These are phyloP conservation scores for Pipra filicauda DNA, from an alignment of 2,113 vertebrate species.

Conservation along the genomic window DNA sequence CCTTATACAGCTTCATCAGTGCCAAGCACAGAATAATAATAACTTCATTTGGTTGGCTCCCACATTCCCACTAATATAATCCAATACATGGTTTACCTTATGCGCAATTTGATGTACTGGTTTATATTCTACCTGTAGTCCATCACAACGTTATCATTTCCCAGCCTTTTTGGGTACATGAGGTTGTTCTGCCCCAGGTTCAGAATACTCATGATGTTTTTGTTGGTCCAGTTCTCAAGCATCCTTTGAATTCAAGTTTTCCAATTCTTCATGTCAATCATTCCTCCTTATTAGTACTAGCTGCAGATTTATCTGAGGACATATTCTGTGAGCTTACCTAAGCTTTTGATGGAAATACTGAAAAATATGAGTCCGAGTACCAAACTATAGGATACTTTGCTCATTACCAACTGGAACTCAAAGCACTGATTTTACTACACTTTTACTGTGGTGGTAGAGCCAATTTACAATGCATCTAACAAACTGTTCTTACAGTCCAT, in stretches of 20 bases:
- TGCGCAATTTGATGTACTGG: not conserved
- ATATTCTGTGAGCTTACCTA: not conserved
- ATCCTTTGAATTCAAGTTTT: not conserved
- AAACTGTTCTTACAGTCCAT: not conserved
- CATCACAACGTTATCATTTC: not conserved
- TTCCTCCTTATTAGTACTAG: not conserved
- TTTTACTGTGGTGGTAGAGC: not conserved
- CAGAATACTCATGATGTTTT: not conserved
- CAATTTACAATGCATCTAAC: not conserved
- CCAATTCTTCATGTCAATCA: not conserved
- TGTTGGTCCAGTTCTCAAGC: not conserved
- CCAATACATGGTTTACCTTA: not conserved
- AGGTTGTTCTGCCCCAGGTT: not conserved
- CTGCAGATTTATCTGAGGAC: not conserved
- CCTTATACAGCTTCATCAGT: not conserved
- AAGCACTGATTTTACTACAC: not conserved
- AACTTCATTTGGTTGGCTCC: not conserved
- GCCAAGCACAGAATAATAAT: not conserved
- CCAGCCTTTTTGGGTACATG: fast-evolving
- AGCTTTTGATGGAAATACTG: not conserved
- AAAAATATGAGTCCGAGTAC: not conserved
- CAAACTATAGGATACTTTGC: not conserved
- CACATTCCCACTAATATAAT: not conserved
- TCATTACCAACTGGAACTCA: not conserved
- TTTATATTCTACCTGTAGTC: not conserved